Evolutionary conservation across 2,888 invertebrate species (phyloP).

Genomic region (Endomychus coccineus): DNA sequence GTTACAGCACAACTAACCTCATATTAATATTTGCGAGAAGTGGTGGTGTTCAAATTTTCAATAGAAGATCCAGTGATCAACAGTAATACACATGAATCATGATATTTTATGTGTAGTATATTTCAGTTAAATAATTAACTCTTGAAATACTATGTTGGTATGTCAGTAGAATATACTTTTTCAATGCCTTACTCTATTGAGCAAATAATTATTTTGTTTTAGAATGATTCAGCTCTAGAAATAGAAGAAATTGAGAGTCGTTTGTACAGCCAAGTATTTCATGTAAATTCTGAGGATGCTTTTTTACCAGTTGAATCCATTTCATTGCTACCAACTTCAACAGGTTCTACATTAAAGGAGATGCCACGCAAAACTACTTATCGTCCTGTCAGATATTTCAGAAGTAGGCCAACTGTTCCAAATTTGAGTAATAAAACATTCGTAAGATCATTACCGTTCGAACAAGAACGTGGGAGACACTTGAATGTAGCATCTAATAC

Average conservation of each 20-base stretch:
- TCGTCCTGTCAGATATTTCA: constrained; percentile 4
- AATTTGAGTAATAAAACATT: too few species aligned
- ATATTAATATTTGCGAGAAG: too few species aligned
- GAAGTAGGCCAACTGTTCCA: too few species aligned
- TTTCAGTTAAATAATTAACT: too few species aligned
- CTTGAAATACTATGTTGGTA: constrained; percentile 3
- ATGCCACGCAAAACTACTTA: constrained; percentile 11
- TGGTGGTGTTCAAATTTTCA: too few species aligned
- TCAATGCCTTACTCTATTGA: neutral
- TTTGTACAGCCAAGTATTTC: constrained; percentile 38
- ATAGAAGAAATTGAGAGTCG: constrained; percentile 36
- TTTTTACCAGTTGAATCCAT: constrained; percentile 3
- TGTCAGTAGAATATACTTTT: neutral
- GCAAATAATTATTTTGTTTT: constrained; percentile 11
- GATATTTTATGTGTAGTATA: too few species aligned
- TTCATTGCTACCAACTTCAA: neutral
- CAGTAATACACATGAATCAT: too few species aligned
- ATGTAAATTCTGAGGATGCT: constrained; percentile 23
- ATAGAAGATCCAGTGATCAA: too few species aligned
- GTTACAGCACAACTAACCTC: too few species aligned
- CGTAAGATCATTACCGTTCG: too few species aligned
- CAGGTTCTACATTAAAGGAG: neutral
- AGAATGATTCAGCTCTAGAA: constrained; percentile 27
- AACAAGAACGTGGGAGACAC: too few species aligned
- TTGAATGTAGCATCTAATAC: too few species aligned